Evolutionary conservation across 2,888 invertebrate genomes (phyloP), one percentile per base, ranked within the genome.

Genomic region (Drosophila colorata): DNA sequence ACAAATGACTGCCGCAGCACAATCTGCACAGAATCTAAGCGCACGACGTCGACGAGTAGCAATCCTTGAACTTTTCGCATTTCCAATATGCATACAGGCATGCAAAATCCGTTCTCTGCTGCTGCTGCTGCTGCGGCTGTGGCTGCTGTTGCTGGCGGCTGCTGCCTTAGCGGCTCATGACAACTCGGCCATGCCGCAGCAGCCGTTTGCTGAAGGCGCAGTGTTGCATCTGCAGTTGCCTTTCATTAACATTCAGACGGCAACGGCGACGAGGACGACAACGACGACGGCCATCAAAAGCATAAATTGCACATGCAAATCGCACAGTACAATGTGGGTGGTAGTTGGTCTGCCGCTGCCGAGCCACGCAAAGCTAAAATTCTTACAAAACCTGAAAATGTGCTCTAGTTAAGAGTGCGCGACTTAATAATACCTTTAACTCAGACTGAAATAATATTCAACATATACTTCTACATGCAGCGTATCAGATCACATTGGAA

Each of bases 241-340:
- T 87, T 87, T 84, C 88, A 88, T 83, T 88, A 87, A 87, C 79
- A 76, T 76, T 66, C 79, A 61, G 35, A 35, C 47, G 28, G 35
- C 35, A 20, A 28, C 13, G 58, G 16, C 35, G 31, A 9, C 46
- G 23, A 25, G 11, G 58, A 69, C 47, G 71, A 48, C 51, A 38
- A 33, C 49, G 60, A 33, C 61, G 70, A 61, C 66, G 65, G 59
- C 78, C 78, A 81, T 81, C 88, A 83, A 86, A 86, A 83, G 88
- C 88, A 83, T 83, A 83, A 88, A 83, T 83, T 83, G 80, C 81
- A 74, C 74, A 83, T 88, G 88, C 87, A 83, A 83, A 83, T 83
- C 71, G 71, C 82, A 49, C 55, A 49, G 59, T 46, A 47, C 61
- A 71, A 59, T 44, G 71, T 61, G 66, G 66, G 63, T 23, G 59